Evolutionary conservation across 2,113 vertebrate genomes (phyloP).

Genomic region (western clawed frog (Xenopus tropicalis)): DNA sequence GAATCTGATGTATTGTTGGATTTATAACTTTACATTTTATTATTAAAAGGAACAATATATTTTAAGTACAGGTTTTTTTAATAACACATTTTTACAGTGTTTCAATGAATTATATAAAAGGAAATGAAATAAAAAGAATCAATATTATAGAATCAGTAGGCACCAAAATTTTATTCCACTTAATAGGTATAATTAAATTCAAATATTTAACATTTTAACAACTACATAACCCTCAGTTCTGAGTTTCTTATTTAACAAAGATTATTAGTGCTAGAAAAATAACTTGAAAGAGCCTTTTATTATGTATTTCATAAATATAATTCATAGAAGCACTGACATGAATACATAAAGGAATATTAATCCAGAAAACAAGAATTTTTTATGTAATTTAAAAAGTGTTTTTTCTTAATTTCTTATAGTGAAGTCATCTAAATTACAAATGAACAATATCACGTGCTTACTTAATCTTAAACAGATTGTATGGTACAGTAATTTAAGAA

Average conservation of each 20-base stretch:
- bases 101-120: neutral
- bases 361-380: neutral
- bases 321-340: neutral
- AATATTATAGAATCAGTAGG: neutral
- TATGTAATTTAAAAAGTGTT: neutral
- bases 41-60: no score
- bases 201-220: neutral
- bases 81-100: no score
- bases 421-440: neutral
- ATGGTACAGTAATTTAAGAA: neutral
- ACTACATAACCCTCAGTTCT: neutral
- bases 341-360: neutral
- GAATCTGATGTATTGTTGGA: no score
- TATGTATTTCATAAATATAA: slow-evolving; percentile 1
- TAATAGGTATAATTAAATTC: neutral
- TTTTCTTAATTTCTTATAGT: neutral
- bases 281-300: neutral
- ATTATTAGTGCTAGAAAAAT: neutral
- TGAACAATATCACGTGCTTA: neutral
- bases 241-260: neutral
- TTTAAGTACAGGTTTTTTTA: no score
- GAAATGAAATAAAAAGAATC: neutral
- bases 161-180: neutral
- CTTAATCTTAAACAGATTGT: neutral
- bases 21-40: no score